phyloP scores from a whole-genome alignment of 2,888 invertebrate species.

The Sinodicranocentrus sp. region DNA sequence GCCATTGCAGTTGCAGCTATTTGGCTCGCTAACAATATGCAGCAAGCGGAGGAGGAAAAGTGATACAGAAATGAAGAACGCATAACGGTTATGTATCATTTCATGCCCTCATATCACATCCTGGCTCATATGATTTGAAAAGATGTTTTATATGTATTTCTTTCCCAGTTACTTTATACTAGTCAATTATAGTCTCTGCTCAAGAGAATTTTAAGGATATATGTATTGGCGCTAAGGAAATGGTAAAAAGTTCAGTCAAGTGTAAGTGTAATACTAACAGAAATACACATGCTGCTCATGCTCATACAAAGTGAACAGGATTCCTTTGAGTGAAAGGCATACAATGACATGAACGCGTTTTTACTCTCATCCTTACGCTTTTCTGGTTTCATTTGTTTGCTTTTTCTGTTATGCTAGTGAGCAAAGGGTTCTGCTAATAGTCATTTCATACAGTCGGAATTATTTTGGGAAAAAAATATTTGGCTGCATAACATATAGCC shows the following conservation, averaged over 20 bases:
- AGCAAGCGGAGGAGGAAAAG: slow-evolving; percentile 3
- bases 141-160: slow-evolving; percentile 5
- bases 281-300: too few relatives aligned
- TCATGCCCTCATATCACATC: slow-evolving; percentile 15
- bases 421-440: too few relatives aligned
- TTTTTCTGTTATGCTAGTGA: too few relatives aligned
- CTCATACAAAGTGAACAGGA: too few relatives aligned
- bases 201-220: background rate
- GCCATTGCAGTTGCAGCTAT: too few relatives aligned
- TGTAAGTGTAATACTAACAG: background rate
- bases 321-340: too few relatives aligned
- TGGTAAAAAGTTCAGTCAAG: background rate
- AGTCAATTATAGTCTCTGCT: too few relatives aligned
- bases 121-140: slow-evolving; percentile 39
- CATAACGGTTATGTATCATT: slow-evolving; percentile 2
- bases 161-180: too few relatives aligned
- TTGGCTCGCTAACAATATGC: too few relatives aligned
- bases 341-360: slow-evolving; percentile 30
- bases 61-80: background rate
- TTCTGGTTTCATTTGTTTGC: slow-evolving; percentile 51
- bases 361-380: slow-evolving; percentile 34
- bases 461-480: too few relatives aligned
- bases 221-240: background rate
- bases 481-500: too few relatives aligned
- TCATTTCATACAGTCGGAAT: too few relatives aligned